Evolutionary conservation across 1,140 invertebrate genomes (phyloP).

Genomic region (Bombyx mori): ASM3026992v2 NC_085131.1:10056501-10057000

Average conservation of each 20-base stretch:
- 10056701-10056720: slow-evolving; percentile 27
- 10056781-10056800: slow-evolving; percentile 12
- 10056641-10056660: slow-evolving; percentile 20
- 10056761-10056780: slow-evolving; percentile 19
- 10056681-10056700: slow-evolving; percentile 13
- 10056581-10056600: slow-evolving; percentile 18
- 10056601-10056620: slow-evolving; percentile 21
- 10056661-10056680: slow-evolving; percentile 19
- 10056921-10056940: slow-evolving; percentile 11
- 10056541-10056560: slow-evolving; percentile 14
- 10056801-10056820: slow-evolving; percentile 21
- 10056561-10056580: slow-evolving; percentile 17
- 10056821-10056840: slow-evolving; percentile 26
- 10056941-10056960: slow-evolving; percentile 26
- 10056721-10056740: slow-evolving; percentile 21
- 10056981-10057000: too few species aligned
- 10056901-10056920: slow-evolving; percentile 15
- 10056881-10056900: slow-evolving; percentile 18
- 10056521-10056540: slow-evolving; percentile 16
- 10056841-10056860: slow-evolving; percentile 15
- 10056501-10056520: slow-evolving; percentile 5
- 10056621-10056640: slow-evolving; percentile 21
- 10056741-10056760: slow-evolving; percentile 19
- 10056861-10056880: slow-evolving; percentile 18
- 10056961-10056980: too few species aligned